Base-by-base conservation (phyloP, 2,113 vertebrate species). In the Equus quagga region DNA sequence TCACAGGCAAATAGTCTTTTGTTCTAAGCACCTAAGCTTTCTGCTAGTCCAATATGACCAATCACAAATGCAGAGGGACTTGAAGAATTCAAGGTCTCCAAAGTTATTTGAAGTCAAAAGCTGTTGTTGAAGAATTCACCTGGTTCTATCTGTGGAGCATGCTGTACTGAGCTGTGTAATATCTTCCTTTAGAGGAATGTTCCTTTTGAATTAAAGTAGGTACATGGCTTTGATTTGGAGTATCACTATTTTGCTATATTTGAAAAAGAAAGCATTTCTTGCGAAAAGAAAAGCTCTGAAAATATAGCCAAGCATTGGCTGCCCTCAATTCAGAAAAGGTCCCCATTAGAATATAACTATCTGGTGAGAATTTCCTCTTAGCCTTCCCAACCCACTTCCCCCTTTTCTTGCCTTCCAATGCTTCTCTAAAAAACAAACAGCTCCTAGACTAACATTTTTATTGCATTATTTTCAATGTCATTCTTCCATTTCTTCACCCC, bases 71-170 rank as follows among this genome's bases (percentile, higher is more conserved):
- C 86, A 91, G 62, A 92, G 5, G 28, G 64, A 92, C 76, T 97
- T 97, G 49, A 97, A 95, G 96, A 83, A 70, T 19, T 82, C 88
- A 81, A 94, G 58, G 73, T 70, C 79, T 97, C 70, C 91, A 73
- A 97, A 96, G 75, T 94, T 93, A 92, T 97, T 98, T 97, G 92
- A 92, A 96, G 70, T 67, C 60, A 64, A 90, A 95, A 95, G 14
- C 69, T 46, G 51, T 97, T 46, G 54, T 80, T 56, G 65, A 70
- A 26, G 14, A 95, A 86, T 90, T 93, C 64, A 65, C 73, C 44
- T 5, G 8, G 49, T 72, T 93, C 85, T 95, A 1, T 64, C 36
- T 33, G 56, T 56, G 21, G n/a, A 78, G 14, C 21, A n/a, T 31
- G 28, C 31, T 72, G 11, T 36, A 33, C 28, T 46, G 24, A 17